phyloP scores from a whole-genome alignment of 2,888 invertebrate genomes.

The Achlya flavicornis region DNA sequence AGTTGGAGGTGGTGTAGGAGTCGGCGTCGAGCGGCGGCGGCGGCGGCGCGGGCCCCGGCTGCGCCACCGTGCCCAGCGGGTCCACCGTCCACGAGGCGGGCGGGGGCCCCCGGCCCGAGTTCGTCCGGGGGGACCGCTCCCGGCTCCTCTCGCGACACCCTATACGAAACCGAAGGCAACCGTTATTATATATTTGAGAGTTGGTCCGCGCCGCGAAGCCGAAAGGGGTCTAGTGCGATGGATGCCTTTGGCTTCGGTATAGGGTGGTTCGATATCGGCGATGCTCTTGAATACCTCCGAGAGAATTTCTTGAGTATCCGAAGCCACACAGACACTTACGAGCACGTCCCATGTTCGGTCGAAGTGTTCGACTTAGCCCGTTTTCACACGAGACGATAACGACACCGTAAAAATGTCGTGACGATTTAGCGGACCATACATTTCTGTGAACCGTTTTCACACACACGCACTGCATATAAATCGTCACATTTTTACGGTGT shows the following conservation, averaged over 20 bases:
- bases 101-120: constrained; percentile 58
- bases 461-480: too few relatives aligned
- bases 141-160: constrained; percentile 75
- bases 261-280: constrained; percentile 55
- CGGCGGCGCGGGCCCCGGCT: constrained; percentile 71
- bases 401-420: too few relatives aligned
- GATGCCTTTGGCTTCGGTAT: constrained; percentile 81
- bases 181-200: constrained; percentile 49
- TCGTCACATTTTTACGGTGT: too few relatives aligned
- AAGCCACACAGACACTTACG: constrained; percentile 1
- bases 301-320: too few relatives aligned
- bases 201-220: constrained; percentile 18
- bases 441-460: too few relatives aligned
- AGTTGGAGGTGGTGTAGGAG: constrained; percentile 74
- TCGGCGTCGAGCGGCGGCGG: constrained; percentile 73
- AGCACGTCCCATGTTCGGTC: constrained; percentile 4
- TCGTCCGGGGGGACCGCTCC: constrained; percentile 42
- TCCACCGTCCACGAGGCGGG: constrained; percentile 86
- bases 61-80: constrained; percentile 89
- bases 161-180: constrained; percentile 94
- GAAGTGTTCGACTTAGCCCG: not conserved
- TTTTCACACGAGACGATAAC: too few relatives aligned
- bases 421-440: too few relatives aligned
- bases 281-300: constrained; percentile 29
- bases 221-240: constrained; percentile 52